Evolutionary conservation across 2,797 vertebrate species (phyloP).

Genomic region (Crenuchus spilurus): DNA sequence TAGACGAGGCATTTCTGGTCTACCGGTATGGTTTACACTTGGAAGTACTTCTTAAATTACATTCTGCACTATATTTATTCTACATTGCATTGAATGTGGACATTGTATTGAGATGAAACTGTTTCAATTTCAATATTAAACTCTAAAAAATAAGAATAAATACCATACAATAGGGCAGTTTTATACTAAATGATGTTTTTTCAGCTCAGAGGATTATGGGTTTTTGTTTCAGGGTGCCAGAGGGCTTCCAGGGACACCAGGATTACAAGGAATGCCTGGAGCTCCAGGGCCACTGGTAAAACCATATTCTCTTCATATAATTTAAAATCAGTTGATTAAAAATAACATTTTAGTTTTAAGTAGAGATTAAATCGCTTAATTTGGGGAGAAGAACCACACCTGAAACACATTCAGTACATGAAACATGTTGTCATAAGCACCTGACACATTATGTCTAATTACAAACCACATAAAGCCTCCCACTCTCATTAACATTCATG

Average conservation of each 20-base stretch:
- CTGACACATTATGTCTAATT: too few species aligned
- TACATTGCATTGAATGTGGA: too few species aligned
- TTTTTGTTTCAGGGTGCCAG: conserved; percentile 69
- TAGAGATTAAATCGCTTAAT: background rate
- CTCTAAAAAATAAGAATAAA: background rate
- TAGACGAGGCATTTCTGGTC: conserved; percentile 75
- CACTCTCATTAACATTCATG: too few species aligned
- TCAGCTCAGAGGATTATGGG: too few species aligned
- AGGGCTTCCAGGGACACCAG: conserved; percentile 73
- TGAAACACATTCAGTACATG: too few species aligned
- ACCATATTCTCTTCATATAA: background rate
- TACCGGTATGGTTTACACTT: conserved; percentile 68
- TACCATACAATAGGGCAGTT: background rate
- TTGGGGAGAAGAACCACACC: too few species aligned
- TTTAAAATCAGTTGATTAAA: too few species aligned
- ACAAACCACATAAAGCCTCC: too few species aligned
- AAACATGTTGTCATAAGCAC: too few species aligned
- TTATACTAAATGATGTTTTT: background rate
- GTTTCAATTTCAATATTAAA: too few species aligned
- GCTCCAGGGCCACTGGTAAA: conserved; percentile 78
- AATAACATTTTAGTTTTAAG: background rate
- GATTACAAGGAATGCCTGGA: conserved; percentile 73
- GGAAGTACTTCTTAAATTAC: background rate
- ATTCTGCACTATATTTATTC: too few species aligned
- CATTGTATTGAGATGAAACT: too few species aligned